These are phyloP conservation scores for Microdon myrmicae DNA, from an alignment of 2,888 invertebrate genomes.

Conservation along the genomic window DNA sequence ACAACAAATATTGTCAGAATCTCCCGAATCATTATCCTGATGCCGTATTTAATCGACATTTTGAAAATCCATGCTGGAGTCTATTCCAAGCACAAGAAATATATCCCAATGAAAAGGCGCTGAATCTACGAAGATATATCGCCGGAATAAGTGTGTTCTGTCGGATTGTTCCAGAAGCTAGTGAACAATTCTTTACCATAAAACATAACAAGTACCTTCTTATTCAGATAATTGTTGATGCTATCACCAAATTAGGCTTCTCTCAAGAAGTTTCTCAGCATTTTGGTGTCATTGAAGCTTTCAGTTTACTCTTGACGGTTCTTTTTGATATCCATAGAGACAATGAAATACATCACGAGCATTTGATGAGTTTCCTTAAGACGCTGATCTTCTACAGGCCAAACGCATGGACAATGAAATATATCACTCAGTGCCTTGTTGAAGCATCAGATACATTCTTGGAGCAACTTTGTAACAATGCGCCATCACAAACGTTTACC, in stretches of 20 bases:
- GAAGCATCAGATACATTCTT: conserved; percentile 1
- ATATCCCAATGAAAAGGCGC: conserved; percentile 56
- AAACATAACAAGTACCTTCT: conserved; percentile 57
- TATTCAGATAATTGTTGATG: conserved; percentile 59
- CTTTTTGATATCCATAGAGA: conserved; percentile 35
- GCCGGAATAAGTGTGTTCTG: conserved; percentile 59
- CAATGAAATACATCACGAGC: conserved; percentile 34
- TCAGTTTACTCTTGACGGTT: conserved; percentile 56
- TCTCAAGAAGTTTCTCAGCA: conserved; percentile 60
- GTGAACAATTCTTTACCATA: conserved; percentile 51
- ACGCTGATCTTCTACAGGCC: conserved; percentile 61
- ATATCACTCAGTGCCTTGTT: conserved; percentile 57
- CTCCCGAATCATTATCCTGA: conserved; percentile 58
- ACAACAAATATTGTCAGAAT: conserved; percentile 57
- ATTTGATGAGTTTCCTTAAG: conserved; percentile 59
- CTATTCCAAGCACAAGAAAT: conserved; percentile 55
- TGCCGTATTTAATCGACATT: conserved; percentile 45
- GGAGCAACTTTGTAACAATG: conserved; percentile 27
- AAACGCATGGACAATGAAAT: conserved; percentile 59
- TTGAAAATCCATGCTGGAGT: conserved; percentile 8
- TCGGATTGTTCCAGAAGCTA: conserved; percentile 42
- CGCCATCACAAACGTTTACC: conserved; percentile 12
- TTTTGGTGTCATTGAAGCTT: conserved; percentile 60
- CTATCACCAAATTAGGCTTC: conserved; percentile 59
- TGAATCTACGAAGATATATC: conserved; percentile 60